These are phyloP conservation scores for Meteorus cinctellus DNA, from an alignment of 2,888 invertebrate species.

Conservation along the genomic window DNA sequence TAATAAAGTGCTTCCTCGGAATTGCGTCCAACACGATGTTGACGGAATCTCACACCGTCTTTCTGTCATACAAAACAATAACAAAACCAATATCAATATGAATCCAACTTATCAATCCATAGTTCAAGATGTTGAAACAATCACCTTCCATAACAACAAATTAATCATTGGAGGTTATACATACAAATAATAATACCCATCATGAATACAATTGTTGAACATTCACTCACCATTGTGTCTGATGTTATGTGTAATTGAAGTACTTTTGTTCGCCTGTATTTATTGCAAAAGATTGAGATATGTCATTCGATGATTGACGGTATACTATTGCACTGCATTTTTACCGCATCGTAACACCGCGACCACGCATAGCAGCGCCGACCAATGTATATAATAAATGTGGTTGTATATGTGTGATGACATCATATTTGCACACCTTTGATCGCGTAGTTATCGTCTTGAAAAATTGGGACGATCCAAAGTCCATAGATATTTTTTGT, in stretches of 20 bases:
- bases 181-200: neutral
- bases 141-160: neutral
- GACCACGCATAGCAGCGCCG: conserved; percentile 45
- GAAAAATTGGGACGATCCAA: neutral
- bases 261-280: neutral
- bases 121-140: conserved; percentile 3
- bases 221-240: conserved; percentile 45
- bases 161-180: conserved; percentile 10
- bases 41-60: conserved; percentile 67
- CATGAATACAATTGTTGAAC: neutral
- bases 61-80: conserved; percentile 54
- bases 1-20: conserved; percentile 59
- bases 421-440: neutral
- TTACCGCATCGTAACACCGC: conserved; percentile 52
- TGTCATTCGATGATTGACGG: conserved; percentile 42
- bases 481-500: neutral
- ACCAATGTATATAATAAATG: neutral
- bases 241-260: conserved; percentile 17
- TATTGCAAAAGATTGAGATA: conserved; percentile 2
- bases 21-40: conserved; percentile 58
- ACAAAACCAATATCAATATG: neutral
- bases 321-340: conserved; percentile 42
- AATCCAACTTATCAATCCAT: neutral
- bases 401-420: neutral
- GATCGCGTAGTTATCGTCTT: neutral